Percentiles rank a stretch among this genome's conserved stretches.
These are phyloP conservation scores for Melikaiella ostensackeni DNA, from an alignment of 2,888 invertebrate species.

Conservation along the genomic window DNA sequence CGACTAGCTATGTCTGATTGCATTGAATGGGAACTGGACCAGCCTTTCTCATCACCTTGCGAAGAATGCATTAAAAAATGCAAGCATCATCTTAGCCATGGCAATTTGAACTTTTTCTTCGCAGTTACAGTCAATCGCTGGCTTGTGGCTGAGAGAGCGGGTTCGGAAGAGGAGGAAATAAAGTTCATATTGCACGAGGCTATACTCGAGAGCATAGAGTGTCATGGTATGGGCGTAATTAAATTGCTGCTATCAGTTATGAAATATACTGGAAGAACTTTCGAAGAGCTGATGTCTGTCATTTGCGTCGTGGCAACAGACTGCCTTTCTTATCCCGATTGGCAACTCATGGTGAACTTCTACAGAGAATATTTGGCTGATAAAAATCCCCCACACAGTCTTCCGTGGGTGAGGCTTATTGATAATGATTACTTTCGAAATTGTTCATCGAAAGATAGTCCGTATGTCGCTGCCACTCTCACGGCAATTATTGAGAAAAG, in stretches of 20 bases:
- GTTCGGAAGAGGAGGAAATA: not conserved
- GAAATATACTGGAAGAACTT: constrained; percentile 1
- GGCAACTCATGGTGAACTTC: not conserved
- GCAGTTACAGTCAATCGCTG: not conserved
- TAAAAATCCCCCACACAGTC: not conserved
- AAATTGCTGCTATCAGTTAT: not conserved
- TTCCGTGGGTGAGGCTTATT: not conserved
- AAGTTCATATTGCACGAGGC: not conserved
- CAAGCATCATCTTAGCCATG: not conserved
- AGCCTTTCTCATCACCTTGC: not conserved
- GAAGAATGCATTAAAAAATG: not conserved
- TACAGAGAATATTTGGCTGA: not conserved
- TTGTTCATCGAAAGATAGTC: not conserved
- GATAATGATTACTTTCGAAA: constrained; percentile 2
- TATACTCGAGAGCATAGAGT: not conserved
- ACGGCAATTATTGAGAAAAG: not conserved
- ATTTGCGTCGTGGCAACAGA: constrained; percentile 3
- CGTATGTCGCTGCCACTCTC: not conserved
- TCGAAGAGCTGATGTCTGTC: not conserved
- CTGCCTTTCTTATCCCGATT: not conserved
- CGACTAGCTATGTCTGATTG: not conserved
- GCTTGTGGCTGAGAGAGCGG: not conserved
- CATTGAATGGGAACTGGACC: not conserved
- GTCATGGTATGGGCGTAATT: not conserved
- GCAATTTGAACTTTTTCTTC: not conserved